These are phyloP conservation scores for Rhea americana DNA, from an alignment of 2,113 vertebrate species.

Conservation along the genomic window DNA sequence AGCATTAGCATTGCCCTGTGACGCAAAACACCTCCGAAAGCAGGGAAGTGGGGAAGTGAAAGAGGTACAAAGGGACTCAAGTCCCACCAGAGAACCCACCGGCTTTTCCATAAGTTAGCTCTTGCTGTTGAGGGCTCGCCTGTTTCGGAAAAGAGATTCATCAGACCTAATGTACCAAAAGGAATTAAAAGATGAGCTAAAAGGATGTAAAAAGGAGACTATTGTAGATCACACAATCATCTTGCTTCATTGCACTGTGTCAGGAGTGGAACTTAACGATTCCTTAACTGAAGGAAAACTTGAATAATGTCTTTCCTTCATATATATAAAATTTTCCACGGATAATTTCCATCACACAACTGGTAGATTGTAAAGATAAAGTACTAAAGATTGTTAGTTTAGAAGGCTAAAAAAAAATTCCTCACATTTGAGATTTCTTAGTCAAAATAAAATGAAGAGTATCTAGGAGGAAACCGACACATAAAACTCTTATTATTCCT, in stretches of 20 bases:
- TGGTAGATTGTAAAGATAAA: neutral
- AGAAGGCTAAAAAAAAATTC: neutral
- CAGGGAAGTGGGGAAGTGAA: neutral
- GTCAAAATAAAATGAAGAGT: neutral
- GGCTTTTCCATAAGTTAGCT: neutral
- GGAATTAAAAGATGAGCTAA: neutral
- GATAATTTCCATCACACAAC: neutral
- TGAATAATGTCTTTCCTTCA: neutral
- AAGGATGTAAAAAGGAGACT: neutral
- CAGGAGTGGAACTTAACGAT: neutral
- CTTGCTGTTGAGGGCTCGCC: neutral
- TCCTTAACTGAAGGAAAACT: neutral
- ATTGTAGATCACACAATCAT: neutral
- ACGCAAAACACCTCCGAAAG: neutral
- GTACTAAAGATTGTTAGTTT: neutral
- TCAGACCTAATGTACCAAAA: neutral
- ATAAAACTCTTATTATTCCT: neutral
- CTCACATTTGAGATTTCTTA: neutral
- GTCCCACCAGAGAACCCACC: neutral
- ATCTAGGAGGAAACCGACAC: neutral
- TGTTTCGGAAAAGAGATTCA: neutral
- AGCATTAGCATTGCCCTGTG: neutral
- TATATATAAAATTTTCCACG: neutral
- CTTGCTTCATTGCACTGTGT: neutral
- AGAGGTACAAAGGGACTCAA: neutral